A percentile compares a stretch with the other conserved stretches of the same genome.
phyloP scores from a whole-genome alignment of 2,113 vertebrate genomes.

The Tenebrosternarchus preto region DNA sequence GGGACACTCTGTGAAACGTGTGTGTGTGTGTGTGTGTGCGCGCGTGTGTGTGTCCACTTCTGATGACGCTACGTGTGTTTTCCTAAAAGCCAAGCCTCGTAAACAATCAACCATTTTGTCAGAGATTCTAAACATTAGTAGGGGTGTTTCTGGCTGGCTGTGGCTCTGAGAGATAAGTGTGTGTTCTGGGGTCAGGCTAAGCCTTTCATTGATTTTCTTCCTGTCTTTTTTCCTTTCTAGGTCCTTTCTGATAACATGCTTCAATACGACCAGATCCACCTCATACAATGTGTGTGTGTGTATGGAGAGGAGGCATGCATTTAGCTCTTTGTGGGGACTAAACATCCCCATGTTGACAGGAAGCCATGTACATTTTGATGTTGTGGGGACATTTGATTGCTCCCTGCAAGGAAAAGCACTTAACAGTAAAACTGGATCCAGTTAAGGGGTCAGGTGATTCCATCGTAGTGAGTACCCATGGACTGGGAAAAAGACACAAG shows the following conservation, averaged over 20 bases:
- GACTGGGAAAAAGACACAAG: not conserved
- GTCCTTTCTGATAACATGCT: conserved; percentile 43
- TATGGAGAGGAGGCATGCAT: not conserved
- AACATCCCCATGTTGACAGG: no score
- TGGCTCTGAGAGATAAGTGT: conserved; percentile 50
- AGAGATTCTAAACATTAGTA: conserved; percentile 40
- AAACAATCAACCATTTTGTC: conserved; percentile 27
- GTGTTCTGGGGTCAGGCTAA: conserved; percentile 37
- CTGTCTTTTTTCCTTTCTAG: conserved; percentile 19
- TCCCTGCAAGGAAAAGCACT: no score
- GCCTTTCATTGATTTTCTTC: conserved; percentile 51
- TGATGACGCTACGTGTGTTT: no score
- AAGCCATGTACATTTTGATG: no score
- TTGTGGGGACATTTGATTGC: no score
- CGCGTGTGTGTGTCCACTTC: not conserved
- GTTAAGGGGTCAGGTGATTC: not conserved
- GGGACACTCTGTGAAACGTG: conserved; percentile 3
- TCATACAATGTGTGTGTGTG: conserved; percentile 28
- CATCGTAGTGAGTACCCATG: not conserved
- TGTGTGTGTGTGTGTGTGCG: conserved; percentile 16
- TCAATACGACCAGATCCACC: conserved; percentile 29
- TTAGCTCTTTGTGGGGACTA: not conserved
- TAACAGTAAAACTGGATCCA: conserved; percentile 13
- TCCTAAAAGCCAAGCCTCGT: conserved; percentile 14
- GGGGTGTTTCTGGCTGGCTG: conserved; percentile 37